Evolutionary conservation across 2,797 vertebrate genomes (phyloP).

Genomic region (Tiaroga cobitis): DNA sequence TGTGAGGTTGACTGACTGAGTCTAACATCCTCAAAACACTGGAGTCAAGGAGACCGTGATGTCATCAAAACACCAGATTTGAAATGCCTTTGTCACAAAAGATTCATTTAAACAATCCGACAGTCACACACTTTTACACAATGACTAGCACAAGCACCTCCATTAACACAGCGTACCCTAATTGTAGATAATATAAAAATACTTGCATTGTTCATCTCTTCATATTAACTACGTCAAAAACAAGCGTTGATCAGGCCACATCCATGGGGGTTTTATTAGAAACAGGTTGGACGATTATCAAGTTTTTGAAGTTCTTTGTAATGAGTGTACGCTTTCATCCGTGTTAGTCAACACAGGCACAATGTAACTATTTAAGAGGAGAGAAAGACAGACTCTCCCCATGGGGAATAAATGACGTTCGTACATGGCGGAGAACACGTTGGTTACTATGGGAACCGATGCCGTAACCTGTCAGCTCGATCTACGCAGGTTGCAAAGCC

Average conservation of each 20-base stretch:
- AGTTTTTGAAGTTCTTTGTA: constrained; percentile 23
- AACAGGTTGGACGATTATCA: constrained; percentile 18
- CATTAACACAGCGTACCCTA: neutral
- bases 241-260: constrained; percentile 1
- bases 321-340: constrained; percentile 27
- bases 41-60: constrained; percentile 12
- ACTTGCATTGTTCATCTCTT: neutral
- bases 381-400: constrained; percentile 42
- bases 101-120: neutral
- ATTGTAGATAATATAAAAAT: neutral
- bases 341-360: constrained; percentile 17
- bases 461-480: constrained; percentile 41
- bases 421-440: constrained; percentile 22
- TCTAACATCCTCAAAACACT: constrained; percentile 23
- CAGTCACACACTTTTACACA: neutral
- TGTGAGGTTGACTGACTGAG: neutral
- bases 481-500: constrained; percentile 45
- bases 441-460: constrained; percentile 61
- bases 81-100: neutral
- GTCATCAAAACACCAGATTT: constrained; percentile 38
- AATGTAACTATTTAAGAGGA: constrained; percentile 32
- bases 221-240: constrained; percentile 4
- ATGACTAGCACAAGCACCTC: neutral
- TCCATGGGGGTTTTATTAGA: constrained; percentile 7
- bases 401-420: constrained; percentile 52